Base-by-base conservation (phyloP, 2,113 vertebrate species). In the Microtus montanus region DNA sequence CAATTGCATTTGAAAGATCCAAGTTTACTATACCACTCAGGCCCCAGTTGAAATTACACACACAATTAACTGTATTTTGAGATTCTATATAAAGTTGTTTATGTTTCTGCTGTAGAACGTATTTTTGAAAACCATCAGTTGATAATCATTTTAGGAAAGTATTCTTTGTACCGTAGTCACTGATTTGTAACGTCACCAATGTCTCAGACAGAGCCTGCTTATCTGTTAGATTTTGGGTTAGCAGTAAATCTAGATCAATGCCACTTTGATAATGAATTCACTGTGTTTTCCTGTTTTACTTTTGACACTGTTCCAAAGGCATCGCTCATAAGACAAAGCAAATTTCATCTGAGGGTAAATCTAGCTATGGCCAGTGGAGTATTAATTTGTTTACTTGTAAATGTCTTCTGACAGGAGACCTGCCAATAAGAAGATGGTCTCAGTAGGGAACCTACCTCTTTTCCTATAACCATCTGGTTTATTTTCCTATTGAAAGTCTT, bases 401-500 rank as follows among this genome's bases (percentile, higher is more conserved):
- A 96, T 97, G 20, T 13, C 70, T 97, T 89, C 66, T 92, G 93
- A 97, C 89, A 71, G 96, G 87, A 91, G 87, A 97, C 97, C 92
- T 97, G 97, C 97, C 28, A 70, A 83, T 52, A 38, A 97, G 92
- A 95, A 96, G 97, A 93, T 85, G 6, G 22, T 91, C 73, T 96
- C 97, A 97, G 97, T 83, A 96, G 73, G 95, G 83, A 98, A 94
- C 97, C 97, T 96, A 96, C 54, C 92, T 92, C 93, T 17, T 95
- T 98, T 98, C 95, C 92, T 96, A 93, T 97, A 97, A 61, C 95
- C 97, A 98, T 98, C 97, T 98, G 97, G 93, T 97, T 90, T 92
- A 97, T 97, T 97, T 98, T 98, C 92, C 89, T 96, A 77, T 75
- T 90, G 61, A 80, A 97, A 98, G 94, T 91, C 12, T 97, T 97